Conservation (phyloP, 1,140 invertebrate species). For the Tyrophagus putrescentiae region DNA sequence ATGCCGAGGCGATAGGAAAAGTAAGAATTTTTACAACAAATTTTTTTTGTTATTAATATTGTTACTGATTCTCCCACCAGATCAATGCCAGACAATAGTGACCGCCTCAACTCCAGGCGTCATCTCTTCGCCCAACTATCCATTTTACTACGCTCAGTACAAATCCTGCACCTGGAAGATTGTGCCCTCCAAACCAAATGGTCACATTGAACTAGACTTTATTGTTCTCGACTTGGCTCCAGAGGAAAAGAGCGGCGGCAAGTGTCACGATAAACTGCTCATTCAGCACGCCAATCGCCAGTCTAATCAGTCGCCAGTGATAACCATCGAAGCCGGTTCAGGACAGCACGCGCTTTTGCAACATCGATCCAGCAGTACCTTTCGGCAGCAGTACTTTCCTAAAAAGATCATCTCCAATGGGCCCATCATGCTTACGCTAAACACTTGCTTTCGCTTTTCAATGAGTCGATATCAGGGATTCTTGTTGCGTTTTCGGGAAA, state of each 20-base stretch:
- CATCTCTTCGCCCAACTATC: conserved; percentile 28
- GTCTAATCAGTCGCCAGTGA: conserved; percentile 16
- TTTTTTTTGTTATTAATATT: neutral
- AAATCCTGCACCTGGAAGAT: conserved; percentile 28
- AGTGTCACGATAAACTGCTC: conserved; percentile 25
- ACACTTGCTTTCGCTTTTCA: conserved; percentile 28
- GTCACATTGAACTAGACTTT: conserved; percentile 28
- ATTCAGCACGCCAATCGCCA: conserved; percentile 19
- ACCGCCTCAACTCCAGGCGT: conserved; percentile 20
- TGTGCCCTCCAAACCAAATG: conserved; percentile 23
- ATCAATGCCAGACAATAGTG: conserved; percentile 17
- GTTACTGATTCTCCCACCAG: conserved; percentile 18
- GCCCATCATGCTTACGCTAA: conserved; percentile 24
- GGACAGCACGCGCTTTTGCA: neutral
- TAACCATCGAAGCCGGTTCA: neutral
- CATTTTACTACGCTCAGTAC: conserved; percentile 29
- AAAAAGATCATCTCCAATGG: conserved; percentile 29
- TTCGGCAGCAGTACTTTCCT: conserved; percentile 19
- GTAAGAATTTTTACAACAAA: neutral
- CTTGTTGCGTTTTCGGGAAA: neutral
- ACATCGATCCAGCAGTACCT: conserved; percentile 16
- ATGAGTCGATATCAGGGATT: conserved; percentile 26
- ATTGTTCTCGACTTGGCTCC: conserved; percentile 27
- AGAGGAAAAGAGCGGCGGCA: conserved; percentile 21
- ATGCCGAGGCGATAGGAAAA: conserved; percentile 26